phyloP scores from a whole-genome alignment of 2,888 invertebrate genomes.

The Drosophila phalerata region DNA sequence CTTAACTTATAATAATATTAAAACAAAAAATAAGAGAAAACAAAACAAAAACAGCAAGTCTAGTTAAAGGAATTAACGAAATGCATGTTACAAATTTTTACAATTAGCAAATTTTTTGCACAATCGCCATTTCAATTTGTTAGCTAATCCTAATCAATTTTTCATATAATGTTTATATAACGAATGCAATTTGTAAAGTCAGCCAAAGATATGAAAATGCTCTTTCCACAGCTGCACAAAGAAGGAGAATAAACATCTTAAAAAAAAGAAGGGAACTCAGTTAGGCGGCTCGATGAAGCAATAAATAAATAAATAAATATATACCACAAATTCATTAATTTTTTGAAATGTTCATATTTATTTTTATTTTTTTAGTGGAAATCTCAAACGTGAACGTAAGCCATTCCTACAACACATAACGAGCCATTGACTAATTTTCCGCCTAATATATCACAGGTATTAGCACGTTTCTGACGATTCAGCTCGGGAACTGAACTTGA shows the following conservation, averaged over 20 bases:
- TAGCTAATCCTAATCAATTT: constrained; percentile 59
- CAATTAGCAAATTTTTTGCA: constrained; percentile 60
- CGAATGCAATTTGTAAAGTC: constrained; percentile 47
- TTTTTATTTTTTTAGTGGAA: not conserved
- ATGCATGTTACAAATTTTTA: constrained; percentile 61
- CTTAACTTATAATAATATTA: constrained; percentile 43
- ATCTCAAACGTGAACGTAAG: too few species aligned
- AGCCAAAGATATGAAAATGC: constrained; percentile 51
- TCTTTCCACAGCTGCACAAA: constrained; percentile 34
- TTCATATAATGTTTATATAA: constrained; percentile 42
- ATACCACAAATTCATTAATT: not conserved
- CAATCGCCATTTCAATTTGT: constrained; percentile 60
- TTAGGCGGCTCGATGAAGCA: constrained; percentile 59
- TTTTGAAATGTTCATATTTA: not conserved
- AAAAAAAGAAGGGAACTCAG: constrained; percentile 42
- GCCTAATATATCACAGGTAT: constrained; percentile 85
- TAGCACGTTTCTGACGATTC: constrained; percentile 83
- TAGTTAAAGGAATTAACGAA: constrained; percentile 60
- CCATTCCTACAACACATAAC: too few species aligned
- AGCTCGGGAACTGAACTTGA: not conserved
- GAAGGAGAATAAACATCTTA: constrained; percentile 1
- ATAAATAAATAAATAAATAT: constrained; percentile 52
- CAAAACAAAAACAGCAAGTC: constrained; percentile 9
- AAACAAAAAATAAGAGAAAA: not conserved
- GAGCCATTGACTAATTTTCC: constrained; percentile 74